Evolutionary conservation across 2,888 invertebrate species (phyloP), one percentile per base, ranked within the genome.

Genomic region (Amaurobius ferox): DNA sequence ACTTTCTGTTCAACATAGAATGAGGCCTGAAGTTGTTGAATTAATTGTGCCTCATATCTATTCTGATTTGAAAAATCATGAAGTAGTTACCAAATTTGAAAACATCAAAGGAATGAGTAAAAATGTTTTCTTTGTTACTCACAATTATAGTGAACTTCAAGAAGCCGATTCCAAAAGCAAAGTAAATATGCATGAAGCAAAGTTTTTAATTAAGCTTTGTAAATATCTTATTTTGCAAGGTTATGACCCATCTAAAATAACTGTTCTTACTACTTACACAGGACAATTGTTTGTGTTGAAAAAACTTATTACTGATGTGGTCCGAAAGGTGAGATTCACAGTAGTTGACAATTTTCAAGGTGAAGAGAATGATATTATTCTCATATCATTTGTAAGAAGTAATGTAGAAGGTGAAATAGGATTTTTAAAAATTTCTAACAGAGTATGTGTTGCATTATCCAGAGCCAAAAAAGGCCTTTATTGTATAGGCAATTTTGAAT

Each of bases 1-100:
- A 29, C 90, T 92, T 0, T 88, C 89, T 7, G 87, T 89, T 26
- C 92, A 93, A 88, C 91, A 91, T 88, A 88, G 92, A 64, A 92
- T 91, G 91, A 89, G 90, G 68, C 90, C 91, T 28, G 89, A 89
- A n/a, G 91, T 92, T 70, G 90, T 91, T 1, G 78, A 89, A n/a
- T 77, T 89, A 35, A 86, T 92, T 32, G 90, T 91, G 62, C 90
- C 90, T 6, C 89, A 90, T 80, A 91, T 92, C 83, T 92, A 92
- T 89, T 35, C 73, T 0, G 62, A 80, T n/a, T 55, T 89, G 16
- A 13, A 71, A 61, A 83, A 88, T 77, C 79, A 83, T 35, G 80
- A 87, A 0, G 89, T 88, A 30, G 91, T 91, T 5, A 16, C 48
- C 1, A 23, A 81, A 6, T 90, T 89, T 48, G 90, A 89, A 30